Percentiles rank a stretch among this genome's conserved stretches.
These are phyloP conservation scores for Dolomedes plantarius DNA, from an alignment of 2,888 invertebrate species.

Conservation along the genomic window DNA sequence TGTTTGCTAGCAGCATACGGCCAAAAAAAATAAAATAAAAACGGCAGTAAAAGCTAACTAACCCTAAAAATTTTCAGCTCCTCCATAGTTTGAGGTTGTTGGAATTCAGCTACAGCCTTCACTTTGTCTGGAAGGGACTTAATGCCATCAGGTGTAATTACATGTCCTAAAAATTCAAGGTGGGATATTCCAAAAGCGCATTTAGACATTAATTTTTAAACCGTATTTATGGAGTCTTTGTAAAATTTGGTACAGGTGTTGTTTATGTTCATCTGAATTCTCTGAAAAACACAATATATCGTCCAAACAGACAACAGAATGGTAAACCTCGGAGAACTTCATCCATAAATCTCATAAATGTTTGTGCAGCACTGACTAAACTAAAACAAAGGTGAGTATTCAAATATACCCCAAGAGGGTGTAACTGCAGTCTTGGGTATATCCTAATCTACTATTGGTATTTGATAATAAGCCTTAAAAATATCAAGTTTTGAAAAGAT, in stretches of 20 bases:
- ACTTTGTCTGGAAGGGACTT: too few species aligned
- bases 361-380: constrained; percentile 77
- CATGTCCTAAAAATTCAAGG: not conserved
- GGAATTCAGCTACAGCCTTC: too few species aligned
- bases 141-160: not conserved
- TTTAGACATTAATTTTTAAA: not conserved
- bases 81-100: not conserved
- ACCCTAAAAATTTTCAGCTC: too few species aligned
- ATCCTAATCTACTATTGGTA: not conserved
- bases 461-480: constrained; percentile 71
- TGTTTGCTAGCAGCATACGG: too few species aligned
- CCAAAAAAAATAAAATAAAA: too few species aligned
- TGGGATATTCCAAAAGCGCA: not conserved
- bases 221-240: too few species aligned
- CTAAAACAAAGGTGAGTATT: constrained; percentile 76
- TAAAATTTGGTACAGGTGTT: not conserved
- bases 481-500: too few species aligned
- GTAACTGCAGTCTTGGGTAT: constrained; percentile 75
- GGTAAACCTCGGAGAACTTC: constrained; percentile 1
- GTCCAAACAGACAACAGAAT: constrained; percentile 75
- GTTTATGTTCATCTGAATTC: too few species aligned
- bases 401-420: constrained; percentile 76
- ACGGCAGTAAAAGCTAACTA: too few species aligned
- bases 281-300: constrained; percentile 69
- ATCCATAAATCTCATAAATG: constrained; percentile 75